These are phyloP conservation scores for Trinorchestia longiramus DNA, from an alignment of 1,140 invertebrate genomes.

Conservation along the genomic window DNA sequence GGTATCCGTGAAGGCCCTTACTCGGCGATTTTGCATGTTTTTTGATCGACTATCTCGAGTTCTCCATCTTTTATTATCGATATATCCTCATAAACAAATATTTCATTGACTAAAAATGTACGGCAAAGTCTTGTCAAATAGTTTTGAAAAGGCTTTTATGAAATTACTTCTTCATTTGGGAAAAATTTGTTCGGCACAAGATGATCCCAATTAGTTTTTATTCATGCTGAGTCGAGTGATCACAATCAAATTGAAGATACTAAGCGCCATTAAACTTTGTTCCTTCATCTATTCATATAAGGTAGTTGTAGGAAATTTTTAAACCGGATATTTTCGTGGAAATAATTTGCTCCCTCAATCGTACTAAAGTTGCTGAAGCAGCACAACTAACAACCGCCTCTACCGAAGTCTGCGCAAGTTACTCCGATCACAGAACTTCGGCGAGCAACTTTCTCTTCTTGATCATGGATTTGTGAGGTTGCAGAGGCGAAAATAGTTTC, in stretches of 20 bases:
- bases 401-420: not conserved
- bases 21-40: too few species aligned
- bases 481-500: not conserved
- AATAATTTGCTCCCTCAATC: not conserved
- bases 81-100: too few species aligned
- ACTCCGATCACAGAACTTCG: conserved; percentile 8
- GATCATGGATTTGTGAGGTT: conserved; percentile 41
- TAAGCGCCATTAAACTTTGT: not conserved
- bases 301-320: not conserved
- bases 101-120: too few species aligned
- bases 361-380: not conserved
- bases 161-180: not conserved
- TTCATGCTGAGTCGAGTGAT: not conserved
- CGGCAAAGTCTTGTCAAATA: too few species aligned
- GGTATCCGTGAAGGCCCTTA: too few species aligned
- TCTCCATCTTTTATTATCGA: too few species aligned
- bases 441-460: conserved; percentile 20
- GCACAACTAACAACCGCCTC: not conserved
- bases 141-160: too few species aligned
- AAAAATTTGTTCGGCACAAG: not conserved
- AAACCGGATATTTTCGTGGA: not conserved
- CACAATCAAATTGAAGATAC: not conserved
- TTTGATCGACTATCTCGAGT: too few species aligned
- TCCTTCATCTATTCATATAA: not conserved
- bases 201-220: not conserved